Evolutionary conservation across 2,113 vertebrate species (phyloP).

Genomic region (Oplegnathus fasciatus): DNA sequence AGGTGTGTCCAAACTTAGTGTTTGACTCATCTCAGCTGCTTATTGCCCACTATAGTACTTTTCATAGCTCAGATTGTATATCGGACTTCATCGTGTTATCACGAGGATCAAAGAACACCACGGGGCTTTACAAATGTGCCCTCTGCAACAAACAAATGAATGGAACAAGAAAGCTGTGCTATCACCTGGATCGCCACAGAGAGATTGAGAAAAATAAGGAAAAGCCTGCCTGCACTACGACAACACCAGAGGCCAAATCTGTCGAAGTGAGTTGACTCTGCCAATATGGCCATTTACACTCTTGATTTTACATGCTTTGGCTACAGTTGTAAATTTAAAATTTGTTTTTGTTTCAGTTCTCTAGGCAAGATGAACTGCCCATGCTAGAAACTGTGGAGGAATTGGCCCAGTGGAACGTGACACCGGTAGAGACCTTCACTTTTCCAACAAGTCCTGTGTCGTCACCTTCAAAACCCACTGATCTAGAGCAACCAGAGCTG

Average conservation of each 20-base stretch:
- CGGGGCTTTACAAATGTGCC: slow-evolving; percentile 87
- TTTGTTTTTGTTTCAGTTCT: slow-evolving; percentile 37
- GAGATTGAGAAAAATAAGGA: slow-evolving; percentile 83
- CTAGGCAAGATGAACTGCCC: slow-evolving; percentile 12
- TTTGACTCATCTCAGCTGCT: slow-evolving; percentile 87
- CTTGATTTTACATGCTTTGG: not conserved
- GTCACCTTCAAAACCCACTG: not conserved
- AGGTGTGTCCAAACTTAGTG: slow-evolving; percentile 87
- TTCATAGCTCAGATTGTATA: slow-evolving; percentile 86
- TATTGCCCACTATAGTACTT: slow-evolving; percentile 89
- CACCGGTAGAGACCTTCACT: not conserved
- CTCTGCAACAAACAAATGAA: slow-evolving; percentile 87
- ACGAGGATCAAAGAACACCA: slow-evolving; percentile 53
- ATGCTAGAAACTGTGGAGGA: slow-evolving; percentile 17
- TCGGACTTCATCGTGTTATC: slow-evolving; percentile 88
- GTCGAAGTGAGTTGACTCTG: slow-evolving; percentile 77
- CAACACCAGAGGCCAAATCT: slow-evolving; percentile 66
- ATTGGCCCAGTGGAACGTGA: not conserved
- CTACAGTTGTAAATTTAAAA: not conserved
- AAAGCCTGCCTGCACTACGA: slow-evolving; percentile 18
- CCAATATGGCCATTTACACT: not conserved
- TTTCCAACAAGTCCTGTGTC: not conserved
- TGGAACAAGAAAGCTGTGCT: slow-evolving; percentile 85
- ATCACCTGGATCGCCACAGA: slow-evolving; percentile 90
- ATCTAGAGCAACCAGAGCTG: not conserved